These are phyloP conservation scores for Salticus scenicus DNA, from an alignment of 2,888 invertebrate genomes.

Conservation along the genomic window DNA sequence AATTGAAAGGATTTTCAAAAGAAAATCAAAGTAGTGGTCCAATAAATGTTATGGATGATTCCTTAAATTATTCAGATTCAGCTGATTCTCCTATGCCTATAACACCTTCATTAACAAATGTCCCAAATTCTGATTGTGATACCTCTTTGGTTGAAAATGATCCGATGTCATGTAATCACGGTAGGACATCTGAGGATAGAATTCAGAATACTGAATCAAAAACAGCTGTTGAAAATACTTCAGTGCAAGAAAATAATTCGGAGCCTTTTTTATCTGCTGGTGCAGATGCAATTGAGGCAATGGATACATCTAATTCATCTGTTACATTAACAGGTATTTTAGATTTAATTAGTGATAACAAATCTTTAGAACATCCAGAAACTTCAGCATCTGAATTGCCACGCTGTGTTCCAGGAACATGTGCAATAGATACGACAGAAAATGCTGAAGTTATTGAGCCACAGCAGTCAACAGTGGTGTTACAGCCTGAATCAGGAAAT, in stretches of 20 bases:
- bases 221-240: neutral
- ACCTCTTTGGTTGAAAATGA: neutral
- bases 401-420: neutral
- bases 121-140: neutral
- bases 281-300: neutral
- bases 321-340: conserved; percentile 26
- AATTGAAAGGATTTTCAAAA: conserved; percentile 34
- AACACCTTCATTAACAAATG: neutral
- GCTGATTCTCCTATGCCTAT: conserved; percentile 36
- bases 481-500: neutral
- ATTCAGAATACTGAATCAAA: neutral
- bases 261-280: neutral
- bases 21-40: conserved; percentile 18
- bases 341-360: neutral
- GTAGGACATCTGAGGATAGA: neutral
- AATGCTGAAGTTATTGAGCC: neutral
- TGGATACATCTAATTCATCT: conserved; percentile 7
- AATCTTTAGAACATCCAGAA: neutral
- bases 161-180: neutral
- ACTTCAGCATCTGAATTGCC: neutral
- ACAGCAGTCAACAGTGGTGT: neutral
- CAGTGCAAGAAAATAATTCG: neutral
- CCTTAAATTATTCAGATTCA: conserved; percentile 34
- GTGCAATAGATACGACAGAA: neutral
- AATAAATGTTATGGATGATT: conserved; percentile 22